phyloP scores from a whole-genome alignment of 1,140 invertebrate genomes.

The Drosophila carrolli region DNA sequence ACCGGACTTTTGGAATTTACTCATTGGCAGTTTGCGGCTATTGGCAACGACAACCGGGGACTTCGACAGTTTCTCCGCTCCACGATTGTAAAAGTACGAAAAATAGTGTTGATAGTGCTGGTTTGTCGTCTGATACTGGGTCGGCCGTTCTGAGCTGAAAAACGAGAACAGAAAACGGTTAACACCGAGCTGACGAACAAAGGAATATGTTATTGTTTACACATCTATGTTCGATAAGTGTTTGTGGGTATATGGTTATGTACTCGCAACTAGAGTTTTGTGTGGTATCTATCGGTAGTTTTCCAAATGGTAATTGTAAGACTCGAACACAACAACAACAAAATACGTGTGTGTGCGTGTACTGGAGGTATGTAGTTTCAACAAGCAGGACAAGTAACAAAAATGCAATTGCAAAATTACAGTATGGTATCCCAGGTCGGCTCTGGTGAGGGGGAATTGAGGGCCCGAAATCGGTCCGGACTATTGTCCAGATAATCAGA shows the following conservation, averaged over 20 bases:
- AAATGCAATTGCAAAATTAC: constrained; percentile 56
- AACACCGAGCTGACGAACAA: background rate
- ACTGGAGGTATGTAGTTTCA: constrained; percentile 39
- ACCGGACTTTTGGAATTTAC: constrained; percentile 48
- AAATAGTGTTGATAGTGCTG: constrained; percentile 79
- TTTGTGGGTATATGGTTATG: constrained; percentile 22
- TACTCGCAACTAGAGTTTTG: constrained; percentile 30
- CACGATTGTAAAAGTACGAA: constrained; percentile 77
- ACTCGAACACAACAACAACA: constrained; percentile 36
- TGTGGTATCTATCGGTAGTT: constrained; percentile 30
- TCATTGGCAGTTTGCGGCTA: constrained; percentile 65
- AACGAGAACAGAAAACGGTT: constrained; percentile 5
- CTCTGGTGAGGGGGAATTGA: constrained; percentile 33
- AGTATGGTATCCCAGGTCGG: constrained; percentile 59
- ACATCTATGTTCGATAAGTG: constrained; percentile 39
- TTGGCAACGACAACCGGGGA: constrained; percentile 8
- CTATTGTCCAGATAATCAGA: constrained; percentile 47
- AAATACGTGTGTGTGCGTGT: constrained; percentile 34
- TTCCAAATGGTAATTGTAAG: constrained; percentile 12
- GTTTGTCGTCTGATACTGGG: constrained; percentile 50
- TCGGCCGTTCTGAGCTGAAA: constrained; percentile 45
- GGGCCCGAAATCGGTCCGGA: constrained; percentile 28
- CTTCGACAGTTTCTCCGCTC: constrained; percentile 45
- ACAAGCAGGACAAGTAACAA: constrained; percentile 47
- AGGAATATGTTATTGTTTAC: constrained; percentile 7